Percentiles rank a stretch among this genome's conserved stretches.
phyloP scores from a whole-genome alignment of 2,113 vertebrate species.

The Lophius piscatorius region DNA sequence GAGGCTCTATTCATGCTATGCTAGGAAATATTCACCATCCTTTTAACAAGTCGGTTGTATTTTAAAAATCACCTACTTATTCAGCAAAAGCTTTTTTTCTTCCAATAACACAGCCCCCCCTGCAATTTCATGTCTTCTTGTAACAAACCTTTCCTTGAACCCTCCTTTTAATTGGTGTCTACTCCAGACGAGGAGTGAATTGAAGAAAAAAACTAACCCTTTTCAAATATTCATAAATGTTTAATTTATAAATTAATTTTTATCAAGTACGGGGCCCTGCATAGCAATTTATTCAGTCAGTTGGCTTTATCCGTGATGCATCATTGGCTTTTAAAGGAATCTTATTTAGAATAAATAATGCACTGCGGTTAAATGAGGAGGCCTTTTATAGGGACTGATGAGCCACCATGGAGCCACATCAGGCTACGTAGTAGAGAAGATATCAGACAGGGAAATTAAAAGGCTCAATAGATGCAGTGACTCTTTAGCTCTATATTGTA shows the following conservation, averaged over 20 bases:
- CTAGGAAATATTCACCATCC: conserved; percentile 33
- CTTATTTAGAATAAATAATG: conserved; percentile 67
- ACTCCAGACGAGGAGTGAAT: conserved; percentile 40
- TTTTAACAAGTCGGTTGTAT: conserved; percentile 50
- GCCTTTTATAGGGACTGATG: conserved; percentile 67
- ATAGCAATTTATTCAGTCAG: conserved; percentile 51
- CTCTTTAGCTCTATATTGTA: conserved; percentile 58
- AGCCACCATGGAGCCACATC: conserved; percentile 54
- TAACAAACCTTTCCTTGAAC: conserved; percentile 77
- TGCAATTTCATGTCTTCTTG: conserved; percentile 31
- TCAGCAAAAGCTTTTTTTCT: conserved; percentile 30
- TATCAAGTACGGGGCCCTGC: conserved; percentile 37
- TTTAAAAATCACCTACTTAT: conserved; percentile 44
- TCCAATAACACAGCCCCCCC: conserved; percentile 3
- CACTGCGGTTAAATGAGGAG: conserved; percentile 55
- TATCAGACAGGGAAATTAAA: conserved; percentile 68
- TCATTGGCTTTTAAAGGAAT: conserved; percentile 58
- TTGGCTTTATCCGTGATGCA: conserved; percentile 44
- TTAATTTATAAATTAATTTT: conserved; percentile 57
- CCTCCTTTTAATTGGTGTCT: conserved; percentile 74
- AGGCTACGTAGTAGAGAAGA: conserved; percentile 37
- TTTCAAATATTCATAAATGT: conserved; percentile 24
- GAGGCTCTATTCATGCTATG: conserved; percentile 35
- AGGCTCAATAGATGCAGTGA: conserved; percentile 61
- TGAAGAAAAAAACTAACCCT: neutral